Base-by-base conservation (phyloP, 2,888 invertebrate species). In the Ophraella communa region DNA sequence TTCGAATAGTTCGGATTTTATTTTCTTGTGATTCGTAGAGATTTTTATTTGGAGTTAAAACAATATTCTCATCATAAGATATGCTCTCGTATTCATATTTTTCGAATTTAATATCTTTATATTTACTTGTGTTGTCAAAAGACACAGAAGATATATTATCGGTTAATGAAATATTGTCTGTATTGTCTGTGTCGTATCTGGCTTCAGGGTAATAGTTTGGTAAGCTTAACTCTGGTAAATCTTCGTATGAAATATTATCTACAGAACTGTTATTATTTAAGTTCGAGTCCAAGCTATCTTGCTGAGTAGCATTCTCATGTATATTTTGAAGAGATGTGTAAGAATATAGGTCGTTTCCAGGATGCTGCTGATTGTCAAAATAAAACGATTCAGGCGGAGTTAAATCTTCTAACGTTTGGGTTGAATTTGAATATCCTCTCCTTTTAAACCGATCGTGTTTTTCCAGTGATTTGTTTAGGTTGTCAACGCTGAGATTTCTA, bases 281-380 rank as follows among this genome's bases (percentile, higher is more conserved):
- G 74, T 86, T 86, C 1, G 86, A 86, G 78, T 87, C 86, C 72
- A 87, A 80, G 77, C 86, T 87, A 73, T 87, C 87, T 64, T 85
- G 84, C 54, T 70, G 69, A 23, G 59, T 62, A 49, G 51, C 42
- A n/a, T 58, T 57, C 49, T 65, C 61, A 33, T 65, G 68, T 35
- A 68, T 65, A 45, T 71, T 67, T 35, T 70, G 66, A 4, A 68
- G 57, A 2, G 72, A 69, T 7, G 60, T 53, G 62, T 67, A 72
- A 14, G 66, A 60, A 33, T 70, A 67, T 18, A 69, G 64, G 11
- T 65, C 68, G 3, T 45, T 51, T 30, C 44, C 65, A 17, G 60
- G 70, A 17, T 51, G 56, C 24, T 67, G 64, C 11, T 67, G 66
- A 30, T 66, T 66, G 20, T 64, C 66, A 64, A 66, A 65, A 66